phyloP scores from a whole-genome alignment of 1,140 invertebrate genomes.

The Elymnias hypermnestra region DNA sequence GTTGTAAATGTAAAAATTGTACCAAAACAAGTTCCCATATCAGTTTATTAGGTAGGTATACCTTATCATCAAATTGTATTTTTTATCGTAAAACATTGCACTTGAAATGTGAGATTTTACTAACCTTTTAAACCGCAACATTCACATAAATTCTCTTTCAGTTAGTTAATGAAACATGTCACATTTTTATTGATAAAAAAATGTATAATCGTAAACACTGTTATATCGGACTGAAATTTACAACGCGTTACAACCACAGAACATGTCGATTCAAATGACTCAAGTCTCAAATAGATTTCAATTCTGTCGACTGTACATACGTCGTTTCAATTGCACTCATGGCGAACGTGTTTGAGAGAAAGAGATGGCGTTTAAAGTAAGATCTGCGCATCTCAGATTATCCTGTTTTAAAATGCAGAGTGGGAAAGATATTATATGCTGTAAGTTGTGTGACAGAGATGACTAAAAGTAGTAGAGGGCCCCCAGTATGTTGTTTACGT shows the following conservation, averaged over 20 bases:
- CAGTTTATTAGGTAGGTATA: too few species aligned
- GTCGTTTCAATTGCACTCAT: not conserved
- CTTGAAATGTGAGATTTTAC: too few species aligned
- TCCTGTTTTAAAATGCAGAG: constrained; percentile 4
- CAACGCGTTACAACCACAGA: constrained; percentile 1
- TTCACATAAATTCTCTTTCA: not conserved
- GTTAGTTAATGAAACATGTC: constrained; percentile 17
- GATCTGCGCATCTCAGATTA: constrained; percentile 3
- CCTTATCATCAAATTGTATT: not conserved
- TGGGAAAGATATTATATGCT: too few species aligned
- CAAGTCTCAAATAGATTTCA: constrained; percentile 12
- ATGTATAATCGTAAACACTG: constrained; percentile 1
- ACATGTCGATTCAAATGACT: constrained; percentile 9
- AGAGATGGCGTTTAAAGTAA: constrained; percentile 40
- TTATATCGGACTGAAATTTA: not conserved
- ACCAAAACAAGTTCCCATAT: too few species aligned
- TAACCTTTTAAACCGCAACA: constrained; percentile 9
- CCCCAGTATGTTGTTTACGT: constrained; percentile 22
- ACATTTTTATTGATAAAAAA: constrained; percentile 41
- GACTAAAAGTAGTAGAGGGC: not conserved
- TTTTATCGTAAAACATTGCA: constrained; percentile 9
- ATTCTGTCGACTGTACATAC: constrained; percentile 3
- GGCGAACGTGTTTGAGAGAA: constrained; percentile 8
- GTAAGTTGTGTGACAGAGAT: too few species aligned
- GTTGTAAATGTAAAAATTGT: too few species aligned